A percentile compares a stretch with the other conserved stretches of the same genome.
Conservation (phyloP, 2,113 vertebrate genomes). For the Penelope pileata region DNA sequence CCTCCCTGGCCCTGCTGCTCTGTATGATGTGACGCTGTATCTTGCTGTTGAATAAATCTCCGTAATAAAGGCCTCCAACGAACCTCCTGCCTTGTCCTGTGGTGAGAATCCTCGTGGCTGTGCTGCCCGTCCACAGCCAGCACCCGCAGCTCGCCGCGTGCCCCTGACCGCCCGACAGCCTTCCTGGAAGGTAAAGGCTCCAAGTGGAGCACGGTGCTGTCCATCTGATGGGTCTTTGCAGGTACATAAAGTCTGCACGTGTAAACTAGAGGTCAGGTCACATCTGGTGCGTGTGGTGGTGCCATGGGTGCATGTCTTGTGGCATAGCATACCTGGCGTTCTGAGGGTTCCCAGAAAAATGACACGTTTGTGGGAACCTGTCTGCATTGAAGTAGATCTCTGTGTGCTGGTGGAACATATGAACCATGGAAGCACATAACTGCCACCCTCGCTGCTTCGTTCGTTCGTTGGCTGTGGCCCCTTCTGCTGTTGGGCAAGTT, state of each 20-base stretch:
- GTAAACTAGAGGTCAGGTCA: no score
- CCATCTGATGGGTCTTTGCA: neutral
- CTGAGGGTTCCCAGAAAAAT: neutral
- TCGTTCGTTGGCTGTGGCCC: neutral
- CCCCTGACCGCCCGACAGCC: fast-evolving
- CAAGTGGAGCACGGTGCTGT: neutral
- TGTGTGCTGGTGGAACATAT: no score
- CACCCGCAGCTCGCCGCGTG: neutral
- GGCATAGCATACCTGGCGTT: neutral
- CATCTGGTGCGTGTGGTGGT: neutral
- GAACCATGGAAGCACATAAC: fast-evolving
- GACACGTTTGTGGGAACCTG: fast-evolving
- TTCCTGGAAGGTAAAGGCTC: neutral
- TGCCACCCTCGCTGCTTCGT: neutral
- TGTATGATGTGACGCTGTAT: constrained; percentile 68
- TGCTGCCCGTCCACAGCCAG: neutral
- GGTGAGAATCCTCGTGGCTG: neutral
- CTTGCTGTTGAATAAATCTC: constrained; percentile 68
- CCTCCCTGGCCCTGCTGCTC: neutral
- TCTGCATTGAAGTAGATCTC: no score
- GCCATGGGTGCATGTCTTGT: fast-evolving
- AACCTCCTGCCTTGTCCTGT: constrained; percentile 58
- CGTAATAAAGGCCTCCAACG: constrained; percentile 75
- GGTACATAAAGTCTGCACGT: no score
- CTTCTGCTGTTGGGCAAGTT: neutral